Evolutionary conservation across 2,888 invertebrate species (phyloP).

Genomic region (Pristionchus fissidentatus): DNA sequence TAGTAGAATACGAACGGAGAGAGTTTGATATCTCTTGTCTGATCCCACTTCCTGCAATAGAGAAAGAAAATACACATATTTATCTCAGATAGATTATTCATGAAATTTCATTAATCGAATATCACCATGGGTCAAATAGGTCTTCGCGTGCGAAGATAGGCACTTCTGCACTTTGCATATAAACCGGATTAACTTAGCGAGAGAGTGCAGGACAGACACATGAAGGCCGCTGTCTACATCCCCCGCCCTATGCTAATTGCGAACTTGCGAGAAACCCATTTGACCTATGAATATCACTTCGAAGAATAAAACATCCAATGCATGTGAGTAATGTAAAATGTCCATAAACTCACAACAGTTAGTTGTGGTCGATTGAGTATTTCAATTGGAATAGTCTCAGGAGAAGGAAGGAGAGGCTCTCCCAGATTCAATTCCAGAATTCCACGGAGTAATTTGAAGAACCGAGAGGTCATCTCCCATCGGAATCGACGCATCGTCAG

Average conservation of each 20-base stretch:
- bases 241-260: no score
- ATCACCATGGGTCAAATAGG: not conserved
- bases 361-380: slow-evolving; percentile 66
- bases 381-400: slow-evolving; percentile 72
- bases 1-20: slow-evolving; percentile 77
- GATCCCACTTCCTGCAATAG: slow-evolving; percentile 53
- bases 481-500: slow-evolving; percentile 76
- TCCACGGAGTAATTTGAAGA: slow-evolving; percentile 76
- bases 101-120: not conserved
- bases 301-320: not conserved
- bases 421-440: slow-evolving; percentile 78
- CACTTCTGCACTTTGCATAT: no score
- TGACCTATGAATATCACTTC: no score
- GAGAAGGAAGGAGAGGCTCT: slow-evolving; percentile 74
- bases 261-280: no score
- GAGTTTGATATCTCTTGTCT: slow-evolving; percentile 74
- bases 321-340: not conserved
- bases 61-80: not conserved
- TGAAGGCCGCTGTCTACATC: no score
- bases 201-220: no score
- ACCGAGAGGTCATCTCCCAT: slow-evolving; percentile 74
- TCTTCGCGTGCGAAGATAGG: no score
- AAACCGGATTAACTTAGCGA: no score
- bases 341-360: slow-evolving; percentile 12
- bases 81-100: not conserved